Evolutionary conservation across 2,797 vertebrate genomes (phyloP).

Genomic region (Pterois miles): DNA sequence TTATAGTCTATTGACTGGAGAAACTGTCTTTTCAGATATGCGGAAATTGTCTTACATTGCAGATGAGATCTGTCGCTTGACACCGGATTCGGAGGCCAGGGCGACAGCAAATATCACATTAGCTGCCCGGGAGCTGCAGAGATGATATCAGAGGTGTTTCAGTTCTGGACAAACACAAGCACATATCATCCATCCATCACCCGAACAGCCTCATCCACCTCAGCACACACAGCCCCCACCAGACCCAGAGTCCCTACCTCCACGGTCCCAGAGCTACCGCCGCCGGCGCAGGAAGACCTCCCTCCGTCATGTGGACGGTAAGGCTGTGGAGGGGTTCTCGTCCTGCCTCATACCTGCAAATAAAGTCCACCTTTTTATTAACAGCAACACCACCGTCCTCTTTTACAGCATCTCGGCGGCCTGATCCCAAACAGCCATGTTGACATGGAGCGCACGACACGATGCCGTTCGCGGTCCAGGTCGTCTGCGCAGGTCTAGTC

Average conservation of each 20-base stretch:
- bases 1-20: slow-evolving; percentile 97
- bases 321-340: background rate
- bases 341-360: background rate
- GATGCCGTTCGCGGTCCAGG: no score
- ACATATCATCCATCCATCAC: slow-evolving; percentile 46
- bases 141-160: slow-evolving; percentile 86
- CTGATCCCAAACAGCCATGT: no score
- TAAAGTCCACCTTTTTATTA: background rate
- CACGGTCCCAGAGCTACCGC: background rate
- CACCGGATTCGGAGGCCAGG: slow-evolving; percentile 80
- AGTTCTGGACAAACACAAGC: slow-evolving; percentile 70
- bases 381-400: background rate
- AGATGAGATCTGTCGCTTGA: slow-evolving; percentile 95
- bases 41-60: slow-evolving; percentile 98
- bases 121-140: slow-evolving; percentile 82
- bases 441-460: no score
- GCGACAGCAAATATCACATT: slow-evolving; percentile 89
- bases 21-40: slow-evolving; percentile 91
- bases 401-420: no score
- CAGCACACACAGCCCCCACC: background rate
- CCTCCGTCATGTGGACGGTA: background rate
- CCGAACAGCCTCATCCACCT: slow-evolving; percentile 24
- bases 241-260: background rate
- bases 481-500: no score
- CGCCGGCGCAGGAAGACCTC: background rate